phyloP scores from a whole-genome alignment of 2,888 invertebrate species.

The Cephus pulcher region DNA sequence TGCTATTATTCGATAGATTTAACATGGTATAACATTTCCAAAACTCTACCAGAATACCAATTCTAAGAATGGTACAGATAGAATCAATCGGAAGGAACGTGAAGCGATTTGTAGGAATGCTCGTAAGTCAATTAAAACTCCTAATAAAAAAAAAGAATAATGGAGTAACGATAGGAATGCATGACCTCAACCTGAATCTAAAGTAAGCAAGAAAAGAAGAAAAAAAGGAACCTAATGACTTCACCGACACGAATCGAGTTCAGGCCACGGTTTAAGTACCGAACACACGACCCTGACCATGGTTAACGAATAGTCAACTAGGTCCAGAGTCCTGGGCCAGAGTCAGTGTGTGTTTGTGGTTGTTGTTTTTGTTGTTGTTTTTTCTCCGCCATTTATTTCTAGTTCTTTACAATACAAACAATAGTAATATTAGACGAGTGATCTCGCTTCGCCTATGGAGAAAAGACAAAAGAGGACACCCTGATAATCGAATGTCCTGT shows the following conservation, averaged over 20 bases:
- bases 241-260: neutral
- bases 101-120: neutral
- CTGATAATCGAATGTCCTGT: neutral
- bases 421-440: constrained; percentile 11
- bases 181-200: neutral
- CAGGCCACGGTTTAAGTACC: neutral
- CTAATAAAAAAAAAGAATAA: neutral
- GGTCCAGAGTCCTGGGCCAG: neutral
- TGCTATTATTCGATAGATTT: neutral
- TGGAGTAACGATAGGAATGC: neutral
- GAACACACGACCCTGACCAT: neutral
- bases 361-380: constrained; percentile 41
- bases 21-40: neutral
- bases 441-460: neutral
- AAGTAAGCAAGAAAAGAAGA: neutral
- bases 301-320: neutral
- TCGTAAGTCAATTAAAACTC: neutral
- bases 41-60: neutral
- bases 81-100: neutral
- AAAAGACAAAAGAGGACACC: neutral
- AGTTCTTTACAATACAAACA: constrained; percentile 40
- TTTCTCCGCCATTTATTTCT: constrained; percentile 35
- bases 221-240: neutral
- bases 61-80: neutral
- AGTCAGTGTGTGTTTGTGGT: constrained; percentile 41